A percentile compares a stretch with the other conserved stretches of the same genome.
Evolutionary conservation across 2,113 vertebrate species (phyloP).

Genomic region (Globicephala melas): DNA sequence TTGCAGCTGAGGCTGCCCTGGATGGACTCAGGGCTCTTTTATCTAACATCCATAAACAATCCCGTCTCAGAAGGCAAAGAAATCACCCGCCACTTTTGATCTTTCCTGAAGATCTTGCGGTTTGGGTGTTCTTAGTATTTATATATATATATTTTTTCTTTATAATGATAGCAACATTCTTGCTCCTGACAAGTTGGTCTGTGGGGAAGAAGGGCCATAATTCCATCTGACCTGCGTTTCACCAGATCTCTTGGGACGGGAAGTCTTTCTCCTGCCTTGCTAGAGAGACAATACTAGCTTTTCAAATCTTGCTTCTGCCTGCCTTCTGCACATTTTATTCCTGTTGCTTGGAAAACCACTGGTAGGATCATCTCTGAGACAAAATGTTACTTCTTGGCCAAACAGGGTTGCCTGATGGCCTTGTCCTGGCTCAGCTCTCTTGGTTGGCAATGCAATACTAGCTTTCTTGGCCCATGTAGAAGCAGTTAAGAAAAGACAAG

Average conservation of each 20-base stretch:
- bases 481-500: background rate
- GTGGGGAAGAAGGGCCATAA: background rate
- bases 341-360: background rate
- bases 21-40: background rate
- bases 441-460: background rate
- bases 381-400: slow-evolving; percentile 29
- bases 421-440: background rate
- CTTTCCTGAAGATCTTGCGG: slow-evolving; percentile 13
- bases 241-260: background rate
- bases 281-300: background rate
- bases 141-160: background rate
- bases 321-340: background rate
- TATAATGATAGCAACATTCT: slow-evolving; percentile 4
- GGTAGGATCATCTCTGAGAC: background rate
- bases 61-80: slow-evolving; percentile 2
- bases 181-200: background rate
- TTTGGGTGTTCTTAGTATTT: slow-evolving; percentile 22
- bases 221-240: background rate
- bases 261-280: background rate
- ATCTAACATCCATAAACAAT: background rate
- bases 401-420: background rate
- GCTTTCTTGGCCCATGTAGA: background rate
- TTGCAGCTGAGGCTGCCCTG: background rate
- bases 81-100: background rate
- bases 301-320: background rate